These are phyloP conservation scores for human (Homo sapiens) DNA, from an alignment of 2,113 vertebrate genomes.

Conservation along the genomic window DNA sequence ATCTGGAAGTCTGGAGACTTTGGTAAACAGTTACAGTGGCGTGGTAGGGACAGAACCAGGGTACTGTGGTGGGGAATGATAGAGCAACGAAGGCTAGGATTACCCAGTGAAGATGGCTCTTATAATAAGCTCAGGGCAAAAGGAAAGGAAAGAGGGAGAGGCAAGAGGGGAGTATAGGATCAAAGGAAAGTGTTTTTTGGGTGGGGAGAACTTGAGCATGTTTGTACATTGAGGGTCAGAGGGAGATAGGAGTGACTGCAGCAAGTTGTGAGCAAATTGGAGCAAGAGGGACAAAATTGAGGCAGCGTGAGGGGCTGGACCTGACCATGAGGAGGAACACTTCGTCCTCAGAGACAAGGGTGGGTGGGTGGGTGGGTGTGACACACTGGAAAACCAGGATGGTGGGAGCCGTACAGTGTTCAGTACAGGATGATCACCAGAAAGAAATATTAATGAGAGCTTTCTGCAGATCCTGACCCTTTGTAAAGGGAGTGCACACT, in stretches of 20 bases:
- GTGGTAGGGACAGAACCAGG: background rate
- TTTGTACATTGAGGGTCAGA: background rate
- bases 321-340: too few species aligned
- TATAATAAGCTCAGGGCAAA: background rate
- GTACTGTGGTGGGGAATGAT: rapidly evolving
- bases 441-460: background rate
- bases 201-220: background rate
- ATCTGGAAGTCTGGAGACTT: background rate
- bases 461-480: background rate
- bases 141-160: background rate
- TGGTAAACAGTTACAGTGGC: too few species aligned
- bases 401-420: background rate
- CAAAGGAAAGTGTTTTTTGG: background rate
- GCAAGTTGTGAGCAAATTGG: background rate
- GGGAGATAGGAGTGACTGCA: background rate
- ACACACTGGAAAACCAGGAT: background rate
- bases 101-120: background rate
- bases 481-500: background rate
- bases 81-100: background rate
- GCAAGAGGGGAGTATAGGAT: background rate
- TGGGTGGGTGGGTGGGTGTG: too few species aligned
- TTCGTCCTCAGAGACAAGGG: background rate
- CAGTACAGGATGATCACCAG: background rate
- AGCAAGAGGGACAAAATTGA: background rate
- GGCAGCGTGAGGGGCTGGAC: background rate